Percentiles rank a stretch among this genome's conserved stretches.
Conservation (phyloP, 2,888 invertebrate genomes). For the Cephus runcator region DNA sequence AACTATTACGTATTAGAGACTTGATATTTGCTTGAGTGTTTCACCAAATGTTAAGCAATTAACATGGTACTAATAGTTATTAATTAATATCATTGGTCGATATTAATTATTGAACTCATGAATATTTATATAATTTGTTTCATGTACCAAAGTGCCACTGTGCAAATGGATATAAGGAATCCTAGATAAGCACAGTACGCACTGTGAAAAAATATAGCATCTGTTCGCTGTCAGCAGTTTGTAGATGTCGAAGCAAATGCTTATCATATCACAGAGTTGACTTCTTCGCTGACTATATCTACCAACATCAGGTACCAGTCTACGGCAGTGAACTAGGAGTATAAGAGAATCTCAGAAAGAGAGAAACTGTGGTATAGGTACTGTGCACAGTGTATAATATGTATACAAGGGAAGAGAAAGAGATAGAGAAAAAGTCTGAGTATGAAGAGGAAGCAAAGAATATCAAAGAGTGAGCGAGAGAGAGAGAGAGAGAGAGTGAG, state of each 20-base stretch:
- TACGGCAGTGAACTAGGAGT: not conserved
- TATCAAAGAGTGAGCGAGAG: constrained; percentile 19
- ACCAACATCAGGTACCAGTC: not conserved
- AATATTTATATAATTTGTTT: not conserved
- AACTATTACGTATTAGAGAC: not conserved
- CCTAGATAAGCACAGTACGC: not conserved
- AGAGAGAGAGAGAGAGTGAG: constrained; percentile 24
- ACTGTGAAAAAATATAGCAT: not conserved
- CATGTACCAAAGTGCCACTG: not conserved
- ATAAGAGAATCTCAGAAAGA: not conserved
- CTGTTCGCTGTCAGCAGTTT: not conserved
- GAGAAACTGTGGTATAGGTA: constrained; percentile 10
- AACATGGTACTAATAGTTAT: not conserved
- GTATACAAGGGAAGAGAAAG: constrained; percentile 11
- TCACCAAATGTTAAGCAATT: not conserved
- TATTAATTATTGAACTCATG: not conserved
- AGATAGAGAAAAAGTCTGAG: constrained; percentile 11
- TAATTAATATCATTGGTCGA: not conserved
- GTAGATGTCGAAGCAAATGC: not conserved
- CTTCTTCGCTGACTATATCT: not conserved
- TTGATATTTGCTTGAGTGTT: not conserved
- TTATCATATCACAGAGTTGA: not conserved
- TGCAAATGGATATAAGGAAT: not conserved
- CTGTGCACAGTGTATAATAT: not conserved
- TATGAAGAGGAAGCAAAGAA: constrained; percentile 1